These are phyloP conservation scores for Agonum fuliginosum DNA, from an alignment of 2,888 invertebrate genomes.

Conservation along the genomic window DNA sequence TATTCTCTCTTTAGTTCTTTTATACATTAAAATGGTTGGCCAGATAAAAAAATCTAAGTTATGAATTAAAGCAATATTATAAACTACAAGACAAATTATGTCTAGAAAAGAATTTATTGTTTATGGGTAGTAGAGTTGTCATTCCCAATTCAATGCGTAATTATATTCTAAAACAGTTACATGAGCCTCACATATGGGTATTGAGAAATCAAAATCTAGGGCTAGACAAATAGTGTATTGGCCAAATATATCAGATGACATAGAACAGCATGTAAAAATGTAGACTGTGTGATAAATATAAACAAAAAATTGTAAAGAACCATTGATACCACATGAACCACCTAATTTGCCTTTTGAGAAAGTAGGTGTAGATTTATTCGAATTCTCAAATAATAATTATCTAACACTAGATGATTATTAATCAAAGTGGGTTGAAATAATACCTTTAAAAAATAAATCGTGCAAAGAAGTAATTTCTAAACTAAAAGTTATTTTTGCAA, in stretches of 20 bases:
- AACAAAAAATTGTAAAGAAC: slow-evolving; percentile 55
- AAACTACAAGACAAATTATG: slow-evolving; percentile 53
- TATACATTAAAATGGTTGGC: slow-evolving; percentile 46
- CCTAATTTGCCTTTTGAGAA: slow-evolving; percentile 57
- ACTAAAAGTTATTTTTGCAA: slow-evolving; percentile 61
- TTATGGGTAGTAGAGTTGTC: slow-evolving; percentile 44
- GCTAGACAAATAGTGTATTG: slow-evolving; percentile 56
- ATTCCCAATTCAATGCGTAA: slow-evolving; percentile 21
- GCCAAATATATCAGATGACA: slow-evolving; percentile 55
- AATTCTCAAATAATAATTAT: slow-evolving; percentile 61
- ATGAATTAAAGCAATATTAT: slow-evolving; percentile 43
- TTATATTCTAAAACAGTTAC: slow-evolving; percentile 41
- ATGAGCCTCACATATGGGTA: slow-evolving; percentile 56
- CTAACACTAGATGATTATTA: slow-evolving; percentile 62
- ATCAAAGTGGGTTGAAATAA: slow-evolving; percentile 61
- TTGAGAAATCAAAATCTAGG: slow-evolving; percentile 56
- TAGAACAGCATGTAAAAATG: slow-evolving; percentile 48
- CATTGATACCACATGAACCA: slow-evolving; percentile 55
- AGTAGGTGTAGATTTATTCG: slow-evolving; percentile 51
- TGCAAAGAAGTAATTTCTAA: slow-evolving; percentile 49
- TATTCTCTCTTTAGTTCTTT: slow-evolving; percentile 12
- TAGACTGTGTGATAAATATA: slow-evolving; percentile 53
- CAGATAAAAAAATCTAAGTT: slow-evolving; percentile 27
- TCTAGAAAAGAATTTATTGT: slow-evolving; percentile 48
- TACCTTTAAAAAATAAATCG: slow-evolving; percentile 55